Conservation (phyloP, 2,888 invertebrate species). For the Drosophila kuntzei region DNA sequence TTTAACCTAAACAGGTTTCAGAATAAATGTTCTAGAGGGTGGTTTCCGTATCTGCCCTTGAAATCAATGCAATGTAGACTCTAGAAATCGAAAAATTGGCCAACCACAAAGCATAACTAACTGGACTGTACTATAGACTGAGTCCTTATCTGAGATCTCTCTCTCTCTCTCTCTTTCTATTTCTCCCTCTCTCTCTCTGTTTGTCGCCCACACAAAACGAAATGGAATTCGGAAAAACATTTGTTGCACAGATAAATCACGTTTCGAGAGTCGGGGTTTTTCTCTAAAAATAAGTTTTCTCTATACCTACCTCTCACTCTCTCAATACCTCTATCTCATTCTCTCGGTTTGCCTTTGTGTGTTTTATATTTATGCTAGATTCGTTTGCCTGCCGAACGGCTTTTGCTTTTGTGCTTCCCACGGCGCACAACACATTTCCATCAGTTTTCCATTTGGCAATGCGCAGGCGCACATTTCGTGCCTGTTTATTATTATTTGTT, state of each 20-base stretch:
- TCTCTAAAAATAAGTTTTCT: slow-evolving; percentile 75
- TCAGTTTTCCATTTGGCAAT: slow-evolving; percentile 56
- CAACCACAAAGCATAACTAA: slow-evolving; percentile 65
- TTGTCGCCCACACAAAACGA: slow-evolving; percentile 55
- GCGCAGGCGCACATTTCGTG: slow-evolving; percentile 41
- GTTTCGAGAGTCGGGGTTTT: slow-evolving; percentile 32
- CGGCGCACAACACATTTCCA: slow-evolving; percentile 53
- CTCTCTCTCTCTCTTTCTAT: neutral
- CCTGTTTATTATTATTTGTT: slow-evolving; percentile 49
- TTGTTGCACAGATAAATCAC: slow-evolving; percentile 70
- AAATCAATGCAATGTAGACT: slow-evolving; percentile 28
- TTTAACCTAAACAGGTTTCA: slow-evolving; percentile 69
- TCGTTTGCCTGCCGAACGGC: slow-evolving; percentile 52
- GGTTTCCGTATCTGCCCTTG: slow-evolving; percentile 53
- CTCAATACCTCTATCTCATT: slow-evolving; percentile 9
- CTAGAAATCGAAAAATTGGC: slow-evolving; percentile 42
- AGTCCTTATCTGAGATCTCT: slow-evolving; percentile 17
- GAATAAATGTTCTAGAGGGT: slow-evolving; percentile 31
- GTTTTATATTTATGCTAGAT: slow-evolving; percentile 39
- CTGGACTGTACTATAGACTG: slow-evolving; percentile 61
- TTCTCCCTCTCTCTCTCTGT: slow-evolving; percentile 1
- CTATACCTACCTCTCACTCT: slow-evolving; percentile 19
- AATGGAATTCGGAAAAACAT: slow-evolving; percentile 47
- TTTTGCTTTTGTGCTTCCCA: slow-evolving; percentile 71
- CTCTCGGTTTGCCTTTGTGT: slow-evolving; percentile 21